Conservation (phyloP, 2,888 invertebrate genomes). For the Drosophila paranaensis region DNA sequence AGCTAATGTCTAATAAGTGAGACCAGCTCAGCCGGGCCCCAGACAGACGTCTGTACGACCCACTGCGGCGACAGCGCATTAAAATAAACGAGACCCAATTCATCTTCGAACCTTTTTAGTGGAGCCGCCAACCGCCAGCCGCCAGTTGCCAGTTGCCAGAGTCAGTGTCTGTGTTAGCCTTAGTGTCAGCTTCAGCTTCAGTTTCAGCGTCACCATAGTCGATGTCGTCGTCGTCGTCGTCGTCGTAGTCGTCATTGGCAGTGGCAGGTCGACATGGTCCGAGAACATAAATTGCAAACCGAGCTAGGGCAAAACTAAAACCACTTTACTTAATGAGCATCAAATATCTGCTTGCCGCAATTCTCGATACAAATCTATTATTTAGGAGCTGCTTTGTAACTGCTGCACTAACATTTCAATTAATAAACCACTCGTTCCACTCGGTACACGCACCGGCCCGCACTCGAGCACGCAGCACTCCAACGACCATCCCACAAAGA, state of each 20-base stretch:
- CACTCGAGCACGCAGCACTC: slow-evolving; percentile 35
- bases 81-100: slow-evolving; percentile 83
- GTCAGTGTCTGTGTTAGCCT: slow-evolving; percentile 11
- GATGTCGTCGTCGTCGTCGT: slow-evolving; percentile 3
- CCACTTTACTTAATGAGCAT: slow-evolving; percentile 84
- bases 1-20: slow-evolving; percentile 73
- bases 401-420: slow-evolving; percentile 73
- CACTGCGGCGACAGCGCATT: slow-evolving; percentile 83
- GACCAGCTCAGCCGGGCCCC: slow-evolving; percentile 20
- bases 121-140: slow-evolving; percentile 36
- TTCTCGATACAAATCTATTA: slow-evolving; percentile 82
- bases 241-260: slow-evolving; percentile 12
- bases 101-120: slow-evolving; percentile 79
- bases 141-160: neutral
- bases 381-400: slow-evolving; percentile 71
- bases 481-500: slow-evolving; percentile 52
- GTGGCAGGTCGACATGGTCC: slow-evolving; percentile 15
- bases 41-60: slow-evolving; percentile 72
- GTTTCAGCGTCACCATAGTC: slow-evolving; percentile 2
- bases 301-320: slow-evolving; percentile 69
- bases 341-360: slow-evolving; percentile 80
- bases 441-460: slow-evolving; percentile 29
- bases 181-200: neutral
- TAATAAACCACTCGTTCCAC: slow-evolving; percentile 68
- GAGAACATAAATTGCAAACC: slow-evolving; percentile 64